Evolutionary conservation across 2,888 invertebrate genomes (phyloP).

Genomic region (Cryptops parisi): DNA sequence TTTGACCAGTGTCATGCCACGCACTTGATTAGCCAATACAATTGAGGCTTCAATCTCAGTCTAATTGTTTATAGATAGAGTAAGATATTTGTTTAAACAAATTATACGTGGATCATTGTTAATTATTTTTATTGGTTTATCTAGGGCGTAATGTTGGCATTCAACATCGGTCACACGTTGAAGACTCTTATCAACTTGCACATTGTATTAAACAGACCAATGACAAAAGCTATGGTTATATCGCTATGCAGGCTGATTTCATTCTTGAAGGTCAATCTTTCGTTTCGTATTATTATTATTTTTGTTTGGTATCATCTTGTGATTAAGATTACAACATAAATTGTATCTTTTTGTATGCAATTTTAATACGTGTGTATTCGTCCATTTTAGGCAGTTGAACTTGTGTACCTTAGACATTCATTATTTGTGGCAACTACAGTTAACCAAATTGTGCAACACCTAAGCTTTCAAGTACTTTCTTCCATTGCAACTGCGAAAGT

Average conservation of each 20-base stretch:
- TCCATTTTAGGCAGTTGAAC: constrained; percentile 45
- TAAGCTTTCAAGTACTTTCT: constrained; percentile 55
- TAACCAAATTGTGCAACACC: constrained; percentile 62
- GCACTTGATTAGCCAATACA: too few relatives aligned
- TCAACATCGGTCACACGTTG: constrained; percentile 45
- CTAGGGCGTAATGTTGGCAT: constrained; percentile 51
- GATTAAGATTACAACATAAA: background rate
- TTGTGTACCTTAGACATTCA: constrained; percentile 51
- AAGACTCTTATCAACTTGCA: constrained; percentile 51
- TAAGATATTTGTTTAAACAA: too few relatives aligned
- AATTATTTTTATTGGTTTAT: constrained; percentile 21
- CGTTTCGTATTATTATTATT: too few relatives aligned
- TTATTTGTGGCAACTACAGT: constrained; percentile 55
- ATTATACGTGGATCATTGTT: background rate
- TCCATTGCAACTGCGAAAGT: constrained; percentile 53
- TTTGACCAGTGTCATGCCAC: too few relatives aligned
- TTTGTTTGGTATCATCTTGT: too few relatives aligned
- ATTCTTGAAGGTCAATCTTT: constrained; percentile 44
- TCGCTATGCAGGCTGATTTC: constrained; percentile 67
- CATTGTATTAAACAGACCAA: constrained; percentile 52
- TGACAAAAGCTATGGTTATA: constrained; percentile 58
- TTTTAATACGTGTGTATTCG: too few relatives aligned
- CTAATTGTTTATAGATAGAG: too few relatives aligned
- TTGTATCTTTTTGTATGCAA: constrained; percentile 4
- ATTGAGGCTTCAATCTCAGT: too few relatives aligned